A percentile compares a stretch with the other conserved stretches of the same genome.
phyloP scores from a whole-genome alignment of 2,888 invertebrate genomes.

The Limnephilus rhombicus region DNA sequence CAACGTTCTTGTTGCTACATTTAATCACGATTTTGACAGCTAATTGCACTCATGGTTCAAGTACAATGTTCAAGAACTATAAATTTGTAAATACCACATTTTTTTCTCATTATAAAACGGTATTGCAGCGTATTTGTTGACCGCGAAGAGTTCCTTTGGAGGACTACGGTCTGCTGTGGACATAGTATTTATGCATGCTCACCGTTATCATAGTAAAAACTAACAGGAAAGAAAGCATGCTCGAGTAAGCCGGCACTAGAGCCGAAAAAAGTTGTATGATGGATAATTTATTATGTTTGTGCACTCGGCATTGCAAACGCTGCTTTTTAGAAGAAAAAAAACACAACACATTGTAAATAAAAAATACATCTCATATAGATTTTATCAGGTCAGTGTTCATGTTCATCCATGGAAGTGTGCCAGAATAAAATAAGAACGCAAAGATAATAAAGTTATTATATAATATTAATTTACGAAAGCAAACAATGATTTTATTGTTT shows the following conservation, averaged over 20 bases:
- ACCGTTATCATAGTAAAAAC: neutral
- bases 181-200: neutral
- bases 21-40: neutral
- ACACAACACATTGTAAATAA: neutral
- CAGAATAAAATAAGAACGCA: neutral
- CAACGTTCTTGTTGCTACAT: neutral
- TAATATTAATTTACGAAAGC: neutral
- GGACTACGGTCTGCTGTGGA: neutral
- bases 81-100: neutral
- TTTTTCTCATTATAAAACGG: neutral
- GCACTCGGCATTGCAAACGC: neutral
- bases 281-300: neutral
- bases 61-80: neutral
- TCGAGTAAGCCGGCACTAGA: neutral
- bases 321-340: neutral
- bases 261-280: neutral
- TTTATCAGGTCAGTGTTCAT: too few species aligned
- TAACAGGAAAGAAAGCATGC: neutral
- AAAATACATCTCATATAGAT: neutral
- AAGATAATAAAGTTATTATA: neutral
- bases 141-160: neutral
- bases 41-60: neutral
- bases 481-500: neutral
- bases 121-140: neutral
- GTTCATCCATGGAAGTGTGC: neutral